These are phyloP conservation scores for Spodoptera littoralis DNA, from an alignment of 2,888 invertebrate genomes.

Conservation along the genomic window DNA sequence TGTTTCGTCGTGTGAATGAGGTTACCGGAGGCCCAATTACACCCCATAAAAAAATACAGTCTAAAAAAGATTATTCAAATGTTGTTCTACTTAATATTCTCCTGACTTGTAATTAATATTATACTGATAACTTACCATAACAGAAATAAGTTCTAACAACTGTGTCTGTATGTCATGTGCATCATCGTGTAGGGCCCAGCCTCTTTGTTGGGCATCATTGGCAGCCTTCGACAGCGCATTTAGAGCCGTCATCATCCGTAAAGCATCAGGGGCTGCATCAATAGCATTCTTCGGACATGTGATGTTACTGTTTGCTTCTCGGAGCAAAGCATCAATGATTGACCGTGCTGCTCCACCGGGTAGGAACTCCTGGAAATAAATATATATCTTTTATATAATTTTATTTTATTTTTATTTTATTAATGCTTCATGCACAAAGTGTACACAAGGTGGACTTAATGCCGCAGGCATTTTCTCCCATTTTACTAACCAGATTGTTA, in stretches of 20 bases:
- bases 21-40: no score
- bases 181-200: conserved; percentile 98
- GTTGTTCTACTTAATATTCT: no score
- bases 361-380: conserved; percentile 75
- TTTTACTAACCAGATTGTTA: no score
- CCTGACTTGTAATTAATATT: not conserved
- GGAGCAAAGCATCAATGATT: conserved; percentile 82
- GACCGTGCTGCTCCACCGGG: conserved; percentile 85
- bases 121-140: conserved; percentile 89
- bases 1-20: no score
- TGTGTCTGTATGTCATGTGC: conserved; percentile 96
- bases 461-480: no score
- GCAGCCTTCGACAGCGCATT: conserved; percentile 95
- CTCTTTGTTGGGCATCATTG: conserved; percentile 98
- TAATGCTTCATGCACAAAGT: no score
- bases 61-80: no score
- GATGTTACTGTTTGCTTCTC: conserved; percentile 84
- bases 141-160: conserved; percentile 94
- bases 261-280: conserved; percentile 95
- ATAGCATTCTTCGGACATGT: conserved; percentile 90
- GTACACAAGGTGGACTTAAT: no score
- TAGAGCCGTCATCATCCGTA: conserved; percentile 94
- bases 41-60: no score
- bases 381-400: no score
- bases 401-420: no score